Evolutionary conservation across 2,797 vertebrate genomes (phyloP).

Genomic region (Phrynocephalus forsythii): DNA sequence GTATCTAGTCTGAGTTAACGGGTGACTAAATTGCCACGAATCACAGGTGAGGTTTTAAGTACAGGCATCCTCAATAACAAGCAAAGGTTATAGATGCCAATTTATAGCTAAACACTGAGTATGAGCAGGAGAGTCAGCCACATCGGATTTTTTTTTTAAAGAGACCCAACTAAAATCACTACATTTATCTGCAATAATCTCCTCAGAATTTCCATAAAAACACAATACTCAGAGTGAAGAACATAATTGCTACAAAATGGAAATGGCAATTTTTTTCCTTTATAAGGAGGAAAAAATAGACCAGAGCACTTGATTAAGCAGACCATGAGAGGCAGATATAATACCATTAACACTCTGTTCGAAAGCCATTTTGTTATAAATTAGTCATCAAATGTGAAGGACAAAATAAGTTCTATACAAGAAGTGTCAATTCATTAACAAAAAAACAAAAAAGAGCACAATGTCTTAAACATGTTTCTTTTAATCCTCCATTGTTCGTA

Average conservation of each 20-base stretch:
- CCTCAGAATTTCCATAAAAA: conserved; percentile 39
- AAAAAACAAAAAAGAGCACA: background rate
- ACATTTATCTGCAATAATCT: conserved; percentile 27
- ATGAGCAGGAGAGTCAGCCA: background rate
- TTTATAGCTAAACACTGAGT: conserved; percentile 3
- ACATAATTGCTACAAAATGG: conserved; percentile 37
- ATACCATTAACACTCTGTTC: conserved; percentile 38
- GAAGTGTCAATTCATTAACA: conserved; percentile 4
- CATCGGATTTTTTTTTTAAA: background rate
- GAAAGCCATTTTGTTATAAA: conserved; percentile 46
- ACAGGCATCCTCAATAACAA: background rate
- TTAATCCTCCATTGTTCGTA: conserved; percentile 6
- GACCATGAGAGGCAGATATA: conserved; percentile 50
- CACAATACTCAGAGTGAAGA: conserved; percentile 32
- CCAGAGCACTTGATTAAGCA: conserved; percentile 56
- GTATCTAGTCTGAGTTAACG: background rate
- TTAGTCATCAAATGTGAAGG: conserved; percentile 47
- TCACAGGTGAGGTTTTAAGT: background rate
- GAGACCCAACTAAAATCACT: conserved; percentile 3
- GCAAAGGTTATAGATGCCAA: conserved; percentile 12
- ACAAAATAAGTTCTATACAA: conserved; percentile 27
- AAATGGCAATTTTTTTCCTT: conserved; percentile 9
- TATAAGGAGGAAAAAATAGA: conserved; percentile 3
- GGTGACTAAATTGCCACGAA: background rate
- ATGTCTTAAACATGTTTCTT: background rate